Evolutionary conservation across 2,797 vertebrate genomes (phyloP), one percentile per base, ranked within the genome.

Genomic region (Rhinogobio ventralis): DNA sequence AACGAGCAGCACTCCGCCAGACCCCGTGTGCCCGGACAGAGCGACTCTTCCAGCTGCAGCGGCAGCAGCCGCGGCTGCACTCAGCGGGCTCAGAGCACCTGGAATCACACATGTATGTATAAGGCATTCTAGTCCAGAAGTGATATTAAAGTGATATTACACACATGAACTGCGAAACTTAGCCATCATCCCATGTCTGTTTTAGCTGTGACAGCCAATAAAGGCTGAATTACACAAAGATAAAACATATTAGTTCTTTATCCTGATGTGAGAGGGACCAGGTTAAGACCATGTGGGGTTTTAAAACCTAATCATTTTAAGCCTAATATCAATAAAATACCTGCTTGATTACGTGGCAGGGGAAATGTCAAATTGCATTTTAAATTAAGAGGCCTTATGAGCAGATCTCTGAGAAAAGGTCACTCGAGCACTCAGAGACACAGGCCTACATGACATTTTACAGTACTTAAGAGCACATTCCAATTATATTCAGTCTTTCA

Each of bases 81-180:
- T 97, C 93, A 99, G 91, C 66, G 98, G 98, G 93, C 96, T 99
- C 92, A 99, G 92, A 84, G 97, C 97, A 94, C 97, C 98, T 97
- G 96, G 89, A 93, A 95, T 33, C 53, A 77, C 42, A 88, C 46
- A 79, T 19, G 49, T n/a, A 42, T n/a, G 9, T 79, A 14, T 78
- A 79, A 78, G n/a, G 11, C 39, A 15, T 19, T 30, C 25, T 28
- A 19, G 14, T n/a, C 19, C 30, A n/a, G 53, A 77, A 42, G n/a
- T 60, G 25, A 42, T 8, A 19, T 75, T 36, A 23, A 53, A 36
- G 49, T 33, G 0, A 75, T 23, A n/a, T 25, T 19, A 60, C 4
- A 60, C 25, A 8, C 15, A 7, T 28, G 8, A n/a, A 53, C 30
- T 10, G 39, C 36, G 7, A 39, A 39, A 39, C 53, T 7, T 11